Evolutionary conservation across 2,797 vertebrate genomes (phyloP).

Genomic region (Onychomys torridus): DNA sequence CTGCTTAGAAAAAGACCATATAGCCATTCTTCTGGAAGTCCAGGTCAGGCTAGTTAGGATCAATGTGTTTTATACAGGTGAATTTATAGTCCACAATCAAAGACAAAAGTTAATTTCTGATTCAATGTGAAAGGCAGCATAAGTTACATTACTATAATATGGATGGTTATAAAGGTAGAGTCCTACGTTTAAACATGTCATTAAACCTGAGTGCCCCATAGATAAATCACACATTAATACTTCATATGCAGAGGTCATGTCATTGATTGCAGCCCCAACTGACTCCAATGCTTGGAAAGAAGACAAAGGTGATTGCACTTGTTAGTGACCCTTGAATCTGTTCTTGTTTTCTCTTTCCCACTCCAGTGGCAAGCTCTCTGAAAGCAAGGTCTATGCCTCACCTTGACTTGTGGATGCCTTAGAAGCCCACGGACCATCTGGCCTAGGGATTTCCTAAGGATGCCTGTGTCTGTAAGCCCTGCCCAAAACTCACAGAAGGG

Average conservation of each 20-base stretch:
- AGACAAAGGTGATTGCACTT: not conserved
- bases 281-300: not conserved
- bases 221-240: not conserved
- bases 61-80: not conserved
- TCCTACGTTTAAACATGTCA: not conserved
- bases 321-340: not conserved
- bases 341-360: not conserved
- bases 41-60: not conserved
- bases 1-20: not conserved
- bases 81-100: not conserved
- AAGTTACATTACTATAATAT: not conserved
- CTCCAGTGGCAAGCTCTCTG: not conserved
- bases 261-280: too few species aligned
- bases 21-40: not conserved
- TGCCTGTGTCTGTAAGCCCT: accelerated
- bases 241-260: not conserved
- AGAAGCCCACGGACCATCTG: too few species aligned
- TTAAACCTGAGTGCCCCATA: not conserved
- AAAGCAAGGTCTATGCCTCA: not conserved
- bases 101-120: not conserved
- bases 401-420: accelerated
- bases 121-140: not conserved
- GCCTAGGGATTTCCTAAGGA: not conserved
- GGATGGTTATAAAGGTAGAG: not conserved
- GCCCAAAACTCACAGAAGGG: accelerated